Percentiles rank a stretch among this genome's conserved stretches.
phyloP scores from a whole-genome alignment of 2,797 vertebrate genomes.

The Squalus acanthias region DNA sequence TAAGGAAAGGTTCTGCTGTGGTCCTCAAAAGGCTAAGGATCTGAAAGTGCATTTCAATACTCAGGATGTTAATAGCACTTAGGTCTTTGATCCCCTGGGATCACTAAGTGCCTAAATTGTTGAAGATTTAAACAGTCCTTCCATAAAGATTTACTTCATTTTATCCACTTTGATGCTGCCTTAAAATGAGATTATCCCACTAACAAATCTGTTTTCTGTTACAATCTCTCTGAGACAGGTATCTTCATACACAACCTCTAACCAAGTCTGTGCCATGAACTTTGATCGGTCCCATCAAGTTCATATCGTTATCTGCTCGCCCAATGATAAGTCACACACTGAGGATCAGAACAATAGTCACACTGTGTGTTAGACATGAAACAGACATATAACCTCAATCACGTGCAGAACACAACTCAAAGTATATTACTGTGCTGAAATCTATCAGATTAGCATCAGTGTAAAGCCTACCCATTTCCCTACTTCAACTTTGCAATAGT shows the following conservation, averaged over 20 bases:
- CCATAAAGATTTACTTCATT: slow-evolving; percentile 1
- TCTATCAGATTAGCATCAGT: background rate
- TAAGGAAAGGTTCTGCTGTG: background rate
- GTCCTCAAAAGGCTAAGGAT: background rate
- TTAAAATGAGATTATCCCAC: slow-evolving; percentile 4
- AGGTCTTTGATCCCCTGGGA: background rate
- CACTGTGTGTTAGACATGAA: background rate
- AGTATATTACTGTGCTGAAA: background rate
- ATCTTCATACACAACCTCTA: background rate
- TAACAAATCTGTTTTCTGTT: background rate
- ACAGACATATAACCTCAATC: background rate
- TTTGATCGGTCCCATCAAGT: slow-evolving; percentile 27
- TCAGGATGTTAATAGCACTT: background rate
- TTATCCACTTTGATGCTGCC: background rate
- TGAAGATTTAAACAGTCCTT: background rate
- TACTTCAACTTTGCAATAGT: background rate
- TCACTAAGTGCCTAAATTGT: background rate
- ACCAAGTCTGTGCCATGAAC: slow-evolving; percentile 42
- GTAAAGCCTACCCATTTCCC: background rate
- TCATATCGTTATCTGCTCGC: slow-evolving; percentile 40
- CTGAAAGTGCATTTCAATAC: background rate
- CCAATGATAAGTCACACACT: slow-evolving; percentile 41
- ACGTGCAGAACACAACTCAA: background rate
- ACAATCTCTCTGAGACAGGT: background rate
- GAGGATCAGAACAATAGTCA: slow-evolving; percentile 45